A percentile compares a stretch with the other conserved stretches of the same genome.
phyloP scores from a whole-genome alignment of 2,888 invertebrate genomes.

The Nasonia oneida region DNA sequence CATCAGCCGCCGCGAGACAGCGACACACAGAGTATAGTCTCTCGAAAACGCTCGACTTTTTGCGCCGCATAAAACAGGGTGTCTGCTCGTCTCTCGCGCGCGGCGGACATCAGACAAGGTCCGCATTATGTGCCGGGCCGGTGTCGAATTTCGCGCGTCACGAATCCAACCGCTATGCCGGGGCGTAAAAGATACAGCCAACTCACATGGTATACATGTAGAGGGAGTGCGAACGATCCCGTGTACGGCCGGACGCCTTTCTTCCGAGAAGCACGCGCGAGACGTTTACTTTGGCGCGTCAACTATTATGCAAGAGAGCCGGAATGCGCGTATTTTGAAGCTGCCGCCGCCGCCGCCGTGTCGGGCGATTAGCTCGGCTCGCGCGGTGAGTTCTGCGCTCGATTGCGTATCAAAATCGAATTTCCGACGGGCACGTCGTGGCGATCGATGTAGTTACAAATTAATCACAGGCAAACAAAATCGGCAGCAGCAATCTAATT shows the following conservation, averaged over 20 bases:
- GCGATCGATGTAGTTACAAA: background rate
- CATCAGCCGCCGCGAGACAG: no score
- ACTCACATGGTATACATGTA: background rate
- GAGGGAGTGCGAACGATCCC: background rate
- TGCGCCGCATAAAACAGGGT: slow-evolving; percentile 3
- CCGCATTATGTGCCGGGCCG: slow-evolving; percentile 16
- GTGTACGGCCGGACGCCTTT: slow-evolving; percentile 27
- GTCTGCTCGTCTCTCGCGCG: background rate
- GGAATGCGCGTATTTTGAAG: slow-evolving; percentile 6
- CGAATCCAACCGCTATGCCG: slow-evolving; percentile 23
- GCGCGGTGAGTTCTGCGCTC: background rate
- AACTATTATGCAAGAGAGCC: slow-evolving; percentile 49
- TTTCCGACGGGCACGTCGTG: background rate
- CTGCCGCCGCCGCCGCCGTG: background rate
- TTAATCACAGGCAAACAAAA: background rate
- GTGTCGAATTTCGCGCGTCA: slow-evolving; percentile 57
- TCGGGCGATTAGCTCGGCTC: background rate
- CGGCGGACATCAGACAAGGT: slow-evolving; percentile 18
- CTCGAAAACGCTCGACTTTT: slow-evolving; percentile 16
- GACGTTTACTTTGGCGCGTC: slow-evolving; percentile 67
- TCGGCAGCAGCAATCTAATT: background rate
- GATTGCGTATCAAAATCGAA: background rate
- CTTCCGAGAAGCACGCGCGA: slow-evolving; percentile 46
- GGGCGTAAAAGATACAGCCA: slow-evolving; percentile 26
- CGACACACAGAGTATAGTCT: background rate